phyloP scores from a whole-genome alignment of 2,888 invertebrate genomes.

The Cremastinae sp. region DNA sequence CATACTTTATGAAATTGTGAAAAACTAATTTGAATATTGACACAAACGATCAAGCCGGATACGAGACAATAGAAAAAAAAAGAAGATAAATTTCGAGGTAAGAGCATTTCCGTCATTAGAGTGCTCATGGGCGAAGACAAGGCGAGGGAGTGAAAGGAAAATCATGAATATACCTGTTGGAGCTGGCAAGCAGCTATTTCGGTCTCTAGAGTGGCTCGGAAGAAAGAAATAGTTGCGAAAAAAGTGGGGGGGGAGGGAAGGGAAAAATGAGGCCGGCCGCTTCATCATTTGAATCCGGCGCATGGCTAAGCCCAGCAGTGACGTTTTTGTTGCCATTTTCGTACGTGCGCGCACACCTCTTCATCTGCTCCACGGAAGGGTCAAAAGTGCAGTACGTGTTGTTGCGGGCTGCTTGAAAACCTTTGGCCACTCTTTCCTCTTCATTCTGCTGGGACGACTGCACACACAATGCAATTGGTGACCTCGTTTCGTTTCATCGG shows the following conservation, averaged over 20 bases:
- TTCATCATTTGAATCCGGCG: conserved; percentile 50
- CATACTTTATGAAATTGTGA: too few relatives aligned
- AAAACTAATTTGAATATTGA: too few relatives aligned
- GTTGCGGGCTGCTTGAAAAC: conserved; percentile 57
- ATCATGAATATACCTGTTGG: conserved; percentile 49
- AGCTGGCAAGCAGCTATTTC: conserved; percentile 47
- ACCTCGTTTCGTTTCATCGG: conserved; percentile 66
- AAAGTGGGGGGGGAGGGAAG: conserved; percentile 1
- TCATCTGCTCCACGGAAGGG: conserved; percentile 39
- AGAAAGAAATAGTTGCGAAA: too few relatives aligned
- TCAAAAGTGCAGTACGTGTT: conserved; percentile 62
- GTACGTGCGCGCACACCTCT: neutral
- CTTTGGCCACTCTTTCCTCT: conserved; percentile 11
- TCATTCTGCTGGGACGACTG: conserved; percentile 44
- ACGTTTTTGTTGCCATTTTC: conserved; percentile 37
- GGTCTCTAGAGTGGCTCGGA: conserved; percentile 41
- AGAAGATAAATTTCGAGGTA: neutral
- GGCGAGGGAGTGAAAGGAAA: conserved; percentile 19
- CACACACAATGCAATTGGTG: conserved; percentile 69
- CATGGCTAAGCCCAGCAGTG: conserved; percentile 35
- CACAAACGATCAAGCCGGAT: neutral
- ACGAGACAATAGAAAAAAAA: neutral
- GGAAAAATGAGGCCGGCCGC: conserved; percentile 52
- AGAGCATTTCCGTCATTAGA: conserved; percentile 28
- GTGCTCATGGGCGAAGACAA: conserved; percentile 12